Conservation (phyloP, 2,797 vertebrate genomes). For the Paedocypris micromegethes region DNA sequence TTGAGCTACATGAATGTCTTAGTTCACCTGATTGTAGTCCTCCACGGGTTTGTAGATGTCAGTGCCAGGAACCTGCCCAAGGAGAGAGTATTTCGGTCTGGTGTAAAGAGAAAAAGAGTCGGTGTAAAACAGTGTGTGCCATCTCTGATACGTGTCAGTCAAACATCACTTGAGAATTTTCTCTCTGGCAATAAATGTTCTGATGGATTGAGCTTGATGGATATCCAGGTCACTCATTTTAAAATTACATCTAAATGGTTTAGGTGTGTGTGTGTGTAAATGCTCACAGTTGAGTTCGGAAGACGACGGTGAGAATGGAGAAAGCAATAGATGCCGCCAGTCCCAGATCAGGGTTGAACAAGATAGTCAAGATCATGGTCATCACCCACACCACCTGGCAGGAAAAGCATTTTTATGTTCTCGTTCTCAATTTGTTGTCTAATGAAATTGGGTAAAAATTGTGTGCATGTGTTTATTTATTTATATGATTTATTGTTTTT, state of each 20-base stretch:
- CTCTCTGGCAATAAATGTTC: too few relatives aligned
- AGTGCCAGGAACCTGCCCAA: conserved; percentile 78
- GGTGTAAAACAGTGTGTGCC: too few relatives aligned
- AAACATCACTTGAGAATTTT: too few relatives aligned
- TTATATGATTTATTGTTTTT: conserved; percentile 7
- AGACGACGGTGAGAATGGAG: conserved; percentile 83
- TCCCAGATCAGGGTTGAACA: conserved; percentile 85
- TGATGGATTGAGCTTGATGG: too few relatives aligned
- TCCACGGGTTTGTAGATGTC: conserved; percentile 83
- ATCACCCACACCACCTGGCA: conserved; percentile 85
- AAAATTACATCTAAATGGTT: not conserved
- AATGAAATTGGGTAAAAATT: too few relatives aligned
- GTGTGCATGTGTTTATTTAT: conserved; percentile 5
- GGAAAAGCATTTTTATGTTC: too few relatives aligned
- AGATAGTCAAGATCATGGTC: conserved; percentile 79
- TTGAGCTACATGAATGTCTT: too few relatives aligned
- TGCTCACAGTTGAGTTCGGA: conserved; percentile 88
- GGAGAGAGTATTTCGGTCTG: conserved; percentile 84
- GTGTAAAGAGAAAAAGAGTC: conserved; percentile 34
- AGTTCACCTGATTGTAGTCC: conserved; percentile 77
- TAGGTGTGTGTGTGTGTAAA: not conserved
- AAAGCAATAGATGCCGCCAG: conserved; percentile 83
- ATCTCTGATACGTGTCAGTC: too few relatives aligned
- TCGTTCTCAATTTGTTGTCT: too few relatives aligned
- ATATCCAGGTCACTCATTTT: not conserved